Evolutionary conservation across 2,888 invertebrate species (phyloP).

Genomic region (Lysandra coridon): DNA sequence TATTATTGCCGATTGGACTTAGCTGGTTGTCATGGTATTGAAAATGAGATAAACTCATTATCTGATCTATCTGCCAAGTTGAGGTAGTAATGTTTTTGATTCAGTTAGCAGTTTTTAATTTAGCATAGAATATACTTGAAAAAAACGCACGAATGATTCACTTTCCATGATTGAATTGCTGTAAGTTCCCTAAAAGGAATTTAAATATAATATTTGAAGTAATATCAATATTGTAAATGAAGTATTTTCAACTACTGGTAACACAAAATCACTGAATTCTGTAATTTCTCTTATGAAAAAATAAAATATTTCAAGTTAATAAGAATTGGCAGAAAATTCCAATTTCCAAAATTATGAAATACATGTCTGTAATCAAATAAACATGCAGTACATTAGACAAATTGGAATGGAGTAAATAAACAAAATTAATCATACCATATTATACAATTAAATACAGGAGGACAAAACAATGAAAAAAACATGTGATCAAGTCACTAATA

Average conservation of each 20-base stretch:
- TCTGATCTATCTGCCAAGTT: slow-evolving; percentile 68
- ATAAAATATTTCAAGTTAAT: too few relatives aligned
- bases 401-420: not conserved
- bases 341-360: too few relatives aligned
- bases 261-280: not conserved
- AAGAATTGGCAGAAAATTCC: too few relatives aligned
- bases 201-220: not conserved
- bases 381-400: not conserved
- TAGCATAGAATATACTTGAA: not conserved
- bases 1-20: slow-evolving; percentile 37
- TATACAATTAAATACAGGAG: not conserved
- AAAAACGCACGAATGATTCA: not conserved
- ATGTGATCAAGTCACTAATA: slow-evolving; percentile 2
- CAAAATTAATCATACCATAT: not conserved
- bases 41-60: slow-evolving; percentile 29
- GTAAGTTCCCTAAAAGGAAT: not conserved
- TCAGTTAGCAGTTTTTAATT: slow-evolving; percentile 49
- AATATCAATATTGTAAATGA: not conserved
- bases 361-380: not conserved
- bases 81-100: slow-evolving; percentile 59
- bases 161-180: not conserved
- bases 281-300: not conserved
- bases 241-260: not conserved
- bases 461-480: not conserved
- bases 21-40: slow-evolving; percentile 36